Evolutionary conservation across 2,888 invertebrate genomes (phyloP), one percentile per base, ranked within the genome.

Genomic region (Nomada ruficornis): DNA sequence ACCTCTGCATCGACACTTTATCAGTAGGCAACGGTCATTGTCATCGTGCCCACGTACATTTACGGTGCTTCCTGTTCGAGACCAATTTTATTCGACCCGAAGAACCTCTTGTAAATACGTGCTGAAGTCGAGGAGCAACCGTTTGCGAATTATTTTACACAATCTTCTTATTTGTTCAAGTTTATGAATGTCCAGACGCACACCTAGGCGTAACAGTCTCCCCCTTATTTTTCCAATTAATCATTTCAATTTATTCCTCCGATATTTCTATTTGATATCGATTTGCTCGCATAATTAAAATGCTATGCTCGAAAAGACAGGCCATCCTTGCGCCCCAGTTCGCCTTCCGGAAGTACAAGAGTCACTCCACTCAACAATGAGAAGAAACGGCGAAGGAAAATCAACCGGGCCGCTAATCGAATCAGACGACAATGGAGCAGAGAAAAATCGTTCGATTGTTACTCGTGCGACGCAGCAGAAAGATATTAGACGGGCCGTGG

Each of bases 391-490:
- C 36, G 20, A 67, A 9, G 29, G 18, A 18, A 44, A 29, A 29
- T 10, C 23, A 9, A 5, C 1, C 26, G 15, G n/a, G 10, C 10
- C 50, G 3, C 15, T 29, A 70, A 70, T 10, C 1, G 60, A 70
- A 50, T 50, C 47, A 5, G 5, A 29, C 50, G n/a, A 23, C 15
- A 9, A 20, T 13, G 26, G 42, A 44, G 47, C 11, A 9, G 29
- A 65, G 73, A 50, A 64, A 47, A 44, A 70, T 60, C 77, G 57
- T 47, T 54, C 68, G 54, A 47, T 52, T 62, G 71, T 63, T 68
- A 79, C 79, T 71, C 57, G 72, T 67, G 62, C 57, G 79, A 68
- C 74, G 67, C 65, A 75, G 82, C 82, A 69, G 65, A 74, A 80
- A 74, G 63, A 42, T 70, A 73, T 71, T 71, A 71, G 70, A n/a